Conservation (phyloP, 2,888 invertebrate species). For the Cybosia mesomella region DNA sequence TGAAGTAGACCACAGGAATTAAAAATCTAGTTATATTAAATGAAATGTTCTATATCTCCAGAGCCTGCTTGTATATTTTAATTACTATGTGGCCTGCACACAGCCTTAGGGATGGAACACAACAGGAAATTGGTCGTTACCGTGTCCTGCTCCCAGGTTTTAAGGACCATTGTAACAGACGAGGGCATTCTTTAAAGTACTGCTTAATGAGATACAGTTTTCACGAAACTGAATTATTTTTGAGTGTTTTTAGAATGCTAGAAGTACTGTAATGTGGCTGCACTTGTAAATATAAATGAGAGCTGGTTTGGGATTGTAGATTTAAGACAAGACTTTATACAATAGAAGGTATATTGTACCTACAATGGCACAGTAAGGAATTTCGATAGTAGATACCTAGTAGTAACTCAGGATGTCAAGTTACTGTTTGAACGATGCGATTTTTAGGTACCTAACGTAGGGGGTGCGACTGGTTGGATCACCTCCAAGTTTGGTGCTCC, state of each 20-base stretch:
- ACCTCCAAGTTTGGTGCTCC: too few species aligned
- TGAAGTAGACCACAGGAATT: neutral
- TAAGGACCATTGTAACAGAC: neutral
- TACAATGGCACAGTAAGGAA: too few species aligned
- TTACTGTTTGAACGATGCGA: too few species aligned
- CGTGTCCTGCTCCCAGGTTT: neutral
- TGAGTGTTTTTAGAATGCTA: neutral
- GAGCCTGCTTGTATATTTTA: neutral
- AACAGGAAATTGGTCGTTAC: slow-evolving; percentile 1
- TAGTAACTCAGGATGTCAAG: too few species aligned
- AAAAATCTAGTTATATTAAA: neutral
- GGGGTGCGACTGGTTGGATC: too few species aligned
- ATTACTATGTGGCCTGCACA: too few species aligned
- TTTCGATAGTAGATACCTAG: neutral
- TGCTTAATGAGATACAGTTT: neutral
- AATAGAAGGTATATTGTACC: too few species aligned
- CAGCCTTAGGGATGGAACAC: neutral
- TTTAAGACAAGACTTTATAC: too few species aligned
- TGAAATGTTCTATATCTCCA: neutral
- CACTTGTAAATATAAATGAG: neutral
- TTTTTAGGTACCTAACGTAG: too few species aligned
- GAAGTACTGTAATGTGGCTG: neutral
- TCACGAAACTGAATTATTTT: neutral
- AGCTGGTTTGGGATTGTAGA: neutral
- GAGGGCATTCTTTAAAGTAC: neutral